These are phyloP conservation scores for Pelecanoides urinatrix DNA, from an alignment of 2,113 vertebrate genomes.

Conservation along the genomic window DNA sequence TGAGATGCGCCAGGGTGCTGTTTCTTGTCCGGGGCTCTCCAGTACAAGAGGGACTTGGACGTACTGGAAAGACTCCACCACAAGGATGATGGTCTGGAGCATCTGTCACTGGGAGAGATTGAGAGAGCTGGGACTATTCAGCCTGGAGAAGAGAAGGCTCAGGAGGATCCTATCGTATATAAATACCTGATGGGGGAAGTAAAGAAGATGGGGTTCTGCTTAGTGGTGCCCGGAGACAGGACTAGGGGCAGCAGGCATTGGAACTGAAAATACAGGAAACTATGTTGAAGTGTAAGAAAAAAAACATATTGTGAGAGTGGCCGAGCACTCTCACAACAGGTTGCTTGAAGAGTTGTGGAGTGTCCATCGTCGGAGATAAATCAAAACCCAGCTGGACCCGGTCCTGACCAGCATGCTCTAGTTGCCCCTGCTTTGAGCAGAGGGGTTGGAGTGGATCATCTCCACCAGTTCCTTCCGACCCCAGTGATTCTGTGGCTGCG, in stretches of 20 bases:
- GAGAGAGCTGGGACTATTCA: background rate
- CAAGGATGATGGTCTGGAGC: background rate
- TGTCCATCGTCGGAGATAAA: accelerated
- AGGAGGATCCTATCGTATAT: background rate
- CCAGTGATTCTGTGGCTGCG: too few relatives aligned
- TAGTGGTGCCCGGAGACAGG: background rate
- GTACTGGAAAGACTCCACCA: background rate
- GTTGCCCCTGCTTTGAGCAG: background rate
- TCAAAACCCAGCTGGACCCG: background rate
- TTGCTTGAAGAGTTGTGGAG: background rate
- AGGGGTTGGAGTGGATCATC: too few relatives aligned
- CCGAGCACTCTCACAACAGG: background rate
- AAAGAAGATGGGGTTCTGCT: background rate
- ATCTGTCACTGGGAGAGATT: background rate
- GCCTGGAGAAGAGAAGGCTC: background rate
- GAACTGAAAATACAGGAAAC: background rate
- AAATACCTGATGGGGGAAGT: too few relatives aligned
- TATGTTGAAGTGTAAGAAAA: background rate
- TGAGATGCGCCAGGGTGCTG: accelerated
- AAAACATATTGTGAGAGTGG: too few relatives aligned
- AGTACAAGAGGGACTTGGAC: background rate
- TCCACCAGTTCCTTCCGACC: too few relatives aligned
- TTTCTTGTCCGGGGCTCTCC: background rate
- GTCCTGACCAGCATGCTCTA: background rate
- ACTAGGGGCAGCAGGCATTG: background rate